These are phyloP conservation scores for Epirrhoe tristata DNA, from an alignment of 2,888 invertebrate genomes.

Conservation along the genomic window DNA sequence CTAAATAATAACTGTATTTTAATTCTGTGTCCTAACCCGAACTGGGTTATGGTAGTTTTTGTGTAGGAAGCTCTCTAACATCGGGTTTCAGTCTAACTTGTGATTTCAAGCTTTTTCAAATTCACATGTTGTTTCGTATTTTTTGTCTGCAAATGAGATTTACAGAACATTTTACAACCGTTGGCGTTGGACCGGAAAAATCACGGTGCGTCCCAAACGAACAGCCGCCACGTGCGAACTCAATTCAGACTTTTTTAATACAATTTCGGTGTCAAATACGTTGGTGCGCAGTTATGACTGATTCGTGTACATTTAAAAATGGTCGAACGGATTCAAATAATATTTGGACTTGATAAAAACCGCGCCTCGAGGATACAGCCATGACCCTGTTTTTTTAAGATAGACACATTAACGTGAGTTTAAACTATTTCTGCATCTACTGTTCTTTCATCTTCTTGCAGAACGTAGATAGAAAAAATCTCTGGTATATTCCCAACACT, in stretches of 20 bases:
- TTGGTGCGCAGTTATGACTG: background rate
- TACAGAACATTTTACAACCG: slow-evolving; percentile 19
- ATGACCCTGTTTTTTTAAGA: no score
- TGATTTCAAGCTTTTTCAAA: background rate
- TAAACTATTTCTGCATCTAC: no score
- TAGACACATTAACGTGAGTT: no score
- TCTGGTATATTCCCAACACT: no score
- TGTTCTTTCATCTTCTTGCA: no score
- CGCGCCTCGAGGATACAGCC: no score
- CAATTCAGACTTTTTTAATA: slow-evolving; percentile 26
- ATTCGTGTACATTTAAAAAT: background rate
- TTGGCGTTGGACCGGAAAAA: slow-evolving; percentile 26
- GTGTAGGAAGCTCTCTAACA: no score
- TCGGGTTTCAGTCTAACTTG: no score
- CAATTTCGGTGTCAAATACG: slow-evolving; percentile 26
- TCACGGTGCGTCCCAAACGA: slow-evolving; percentile 31
- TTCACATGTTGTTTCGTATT: background rate
- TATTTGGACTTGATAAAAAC: background rate
- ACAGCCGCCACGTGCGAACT: slow-evolving; percentile 23
- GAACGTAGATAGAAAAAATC: no score
- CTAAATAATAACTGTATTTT: no score
- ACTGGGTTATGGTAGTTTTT: no score
- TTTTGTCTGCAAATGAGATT: slow-evolving; percentile 2
- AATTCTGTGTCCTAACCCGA: no score
- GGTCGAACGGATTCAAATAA: background rate